Percentiles rank a stretch among this genome's conserved stretches.
phyloP scores from a whole-genome alignment of 2,888 invertebrate genomes.

The Ophraella communa region DNA sequence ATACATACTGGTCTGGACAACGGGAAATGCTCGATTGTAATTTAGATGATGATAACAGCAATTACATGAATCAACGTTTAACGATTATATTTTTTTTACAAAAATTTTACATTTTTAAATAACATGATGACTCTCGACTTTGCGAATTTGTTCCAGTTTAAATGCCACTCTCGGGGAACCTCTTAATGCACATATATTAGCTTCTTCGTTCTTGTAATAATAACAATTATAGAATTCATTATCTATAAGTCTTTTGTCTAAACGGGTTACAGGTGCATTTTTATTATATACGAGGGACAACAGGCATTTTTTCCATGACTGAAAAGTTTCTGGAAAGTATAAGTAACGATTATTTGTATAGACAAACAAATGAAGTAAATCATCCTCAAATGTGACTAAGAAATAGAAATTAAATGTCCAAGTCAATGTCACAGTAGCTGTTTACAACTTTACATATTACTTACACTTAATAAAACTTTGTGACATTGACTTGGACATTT shows the following conservation, averaged over 20 bases:
- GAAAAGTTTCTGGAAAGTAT: no score
- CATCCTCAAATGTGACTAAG: no score
- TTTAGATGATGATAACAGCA: conserved; percentile 48
- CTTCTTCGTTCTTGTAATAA: conserved; percentile 31
- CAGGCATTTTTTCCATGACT: no score
- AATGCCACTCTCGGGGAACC: conserved; percentile 35
- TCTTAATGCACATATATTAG: conserved; percentile 29
- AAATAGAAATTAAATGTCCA: no score
- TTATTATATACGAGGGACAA: neutral
- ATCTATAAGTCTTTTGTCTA: conserved; percentile 28
- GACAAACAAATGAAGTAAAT: no score
- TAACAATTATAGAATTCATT: conserved; percentile 36
- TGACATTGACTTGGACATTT: no score
- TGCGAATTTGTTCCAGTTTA: conserved; percentile 46
- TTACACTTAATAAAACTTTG: no score
- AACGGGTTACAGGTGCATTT: conserved; percentile 9
- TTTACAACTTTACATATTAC: no score
- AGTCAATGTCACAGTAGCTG: no score
- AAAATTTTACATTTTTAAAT: conserved; percentile 36
- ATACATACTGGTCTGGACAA: conserved; percentile 38
- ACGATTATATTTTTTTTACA: conserved; percentile 39
- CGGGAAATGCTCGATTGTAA: conserved; percentile 47
- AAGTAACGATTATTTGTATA: no score
- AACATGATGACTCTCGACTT: conserved; percentile 28
- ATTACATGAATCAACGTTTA: conserved; percentile 45